Evolutionary conservation across 2,888 invertebrate genomes (phyloP).

Genomic region (Drosophila infuscata): DNA sequence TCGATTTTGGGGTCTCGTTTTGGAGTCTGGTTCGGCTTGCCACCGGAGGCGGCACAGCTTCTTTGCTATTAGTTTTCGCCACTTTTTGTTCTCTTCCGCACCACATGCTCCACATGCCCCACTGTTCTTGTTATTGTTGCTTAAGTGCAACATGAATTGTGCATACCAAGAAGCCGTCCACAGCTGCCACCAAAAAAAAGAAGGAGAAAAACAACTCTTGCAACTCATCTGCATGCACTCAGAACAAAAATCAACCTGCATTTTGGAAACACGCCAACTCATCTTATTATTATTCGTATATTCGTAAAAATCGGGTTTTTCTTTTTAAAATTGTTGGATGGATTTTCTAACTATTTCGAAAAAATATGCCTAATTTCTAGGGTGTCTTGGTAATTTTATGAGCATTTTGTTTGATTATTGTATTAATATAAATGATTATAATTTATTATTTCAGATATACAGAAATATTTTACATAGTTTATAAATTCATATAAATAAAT

Average conservation of each 20-base stretch:
- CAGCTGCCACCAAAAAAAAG: constrained; percentile 12
- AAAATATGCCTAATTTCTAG: background rate
- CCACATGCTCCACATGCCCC: background rate
- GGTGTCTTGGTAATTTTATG: background rate
- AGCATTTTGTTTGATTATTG: too few relatives aligned
- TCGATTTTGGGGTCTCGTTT: constrained; percentile 40
- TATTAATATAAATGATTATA: background rate
- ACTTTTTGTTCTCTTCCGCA: constrained; percentile 20
- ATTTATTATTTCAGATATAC: background rate
- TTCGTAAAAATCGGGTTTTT: background rate
- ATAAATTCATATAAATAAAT: too few relatives aligned
- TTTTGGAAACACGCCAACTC: background rate
- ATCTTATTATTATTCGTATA: background rate
- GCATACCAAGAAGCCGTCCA: constrained; percentile 72
- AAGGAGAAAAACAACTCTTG: constrained; percentile 8
- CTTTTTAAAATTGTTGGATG: background rate
- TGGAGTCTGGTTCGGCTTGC: constrained; percentile 12
- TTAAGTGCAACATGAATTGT: constrained; percentile 79
- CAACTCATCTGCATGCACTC: constrained; percentile 64
- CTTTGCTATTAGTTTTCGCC: constrained; percentile 73
- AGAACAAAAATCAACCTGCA: background rate
- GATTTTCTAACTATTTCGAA: background rate
- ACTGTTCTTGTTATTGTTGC: constrained; percentile 41
- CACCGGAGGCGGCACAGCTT: constrained; percentile 43
- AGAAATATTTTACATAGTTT: background rate